Evolutionary conservation across 2,113 vertebrate genomes (phyloP).

Genomic region (Oreotrochilus melanogaster): DNA sequence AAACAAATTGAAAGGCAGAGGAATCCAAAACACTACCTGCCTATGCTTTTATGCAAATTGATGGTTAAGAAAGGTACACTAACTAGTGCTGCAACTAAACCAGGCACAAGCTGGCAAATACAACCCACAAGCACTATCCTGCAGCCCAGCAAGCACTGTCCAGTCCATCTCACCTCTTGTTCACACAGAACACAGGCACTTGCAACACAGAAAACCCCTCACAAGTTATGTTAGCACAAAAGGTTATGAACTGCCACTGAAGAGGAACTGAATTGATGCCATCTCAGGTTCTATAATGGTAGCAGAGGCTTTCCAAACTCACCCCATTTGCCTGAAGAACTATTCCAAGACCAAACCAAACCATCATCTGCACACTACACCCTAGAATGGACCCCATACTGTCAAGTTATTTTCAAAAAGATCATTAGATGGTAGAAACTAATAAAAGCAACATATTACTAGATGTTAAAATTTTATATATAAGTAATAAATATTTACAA

Average conservation of each 20-base stretch:
- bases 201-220: neutral
- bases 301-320: neutral
- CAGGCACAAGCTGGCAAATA: rapidly evolving
- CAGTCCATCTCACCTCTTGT: neutral
- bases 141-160: rapidly evolving
- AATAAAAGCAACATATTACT: neutral
- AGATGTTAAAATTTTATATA: neutral
- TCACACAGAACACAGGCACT: rapidly evolving
- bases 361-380: neutral
- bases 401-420: neutral
- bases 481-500: neutral
- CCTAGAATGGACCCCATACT: neutral
- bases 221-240: neutral
- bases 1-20: neutral
- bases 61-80: neutral
- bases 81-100: no score
- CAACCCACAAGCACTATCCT: neutral
- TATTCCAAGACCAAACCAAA: neutral
- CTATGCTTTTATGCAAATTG: neutral
- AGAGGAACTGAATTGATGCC: neutral
- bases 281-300: rapidly evolving
- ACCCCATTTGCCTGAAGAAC: neutral
- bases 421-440: neutral
- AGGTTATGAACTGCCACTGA: rapidly evolving
- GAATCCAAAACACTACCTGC: neutral